Conservation (phyloP, 2,797 vertebrate genomes). For the Melanotaenia parkinsoni region DNA sequence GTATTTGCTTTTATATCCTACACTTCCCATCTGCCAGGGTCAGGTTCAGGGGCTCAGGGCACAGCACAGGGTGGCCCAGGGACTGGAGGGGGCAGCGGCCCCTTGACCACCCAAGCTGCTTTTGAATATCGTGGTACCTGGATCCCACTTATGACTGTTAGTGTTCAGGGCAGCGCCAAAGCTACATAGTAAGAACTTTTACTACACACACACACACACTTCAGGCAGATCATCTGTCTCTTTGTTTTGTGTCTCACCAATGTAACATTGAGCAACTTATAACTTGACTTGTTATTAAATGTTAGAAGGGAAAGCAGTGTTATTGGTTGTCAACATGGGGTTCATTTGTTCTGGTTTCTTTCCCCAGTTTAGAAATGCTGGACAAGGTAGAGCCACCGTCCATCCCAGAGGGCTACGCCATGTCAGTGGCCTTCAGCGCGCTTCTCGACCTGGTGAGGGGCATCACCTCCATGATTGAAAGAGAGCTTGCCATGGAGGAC, state of each 20-base stretch:
- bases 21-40: constrained; percentile 46
- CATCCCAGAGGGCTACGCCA: constrained; percentile 97
- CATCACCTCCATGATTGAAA: constrained; percentile 97
- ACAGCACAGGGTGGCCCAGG: constrained; percentile 86
- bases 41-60: constrained; percentile 80
- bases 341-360: background rate
- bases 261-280: no score
- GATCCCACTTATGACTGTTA: constrained; percentile 96
- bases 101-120: constrained; percentile 90
- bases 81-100: constrained; percentile 83
- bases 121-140: constrained; percentile 98
- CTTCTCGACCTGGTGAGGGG: constrained; percentile 96
- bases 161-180: constrained; percentile 96
- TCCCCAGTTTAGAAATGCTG: constrained; percentile 94
- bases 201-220: background rate
- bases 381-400: constrained; percentile 98
- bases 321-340: no score
- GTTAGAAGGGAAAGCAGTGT: no score
- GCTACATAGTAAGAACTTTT: constrained; percentile 93
- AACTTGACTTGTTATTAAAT: background rate
- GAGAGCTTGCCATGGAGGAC: constrained; percentile 85
- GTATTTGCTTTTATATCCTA: background rate
- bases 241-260: background rate
- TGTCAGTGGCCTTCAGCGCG: constrained; percentile 99
- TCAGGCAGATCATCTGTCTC: background rate